Percentiles rank a stretch among this genome's conserved stretches.
Evolutionary conservation across 2,888 invertebrate genomes (phyloP).

Genomic region (Napeogenes sylphis): DNA sequence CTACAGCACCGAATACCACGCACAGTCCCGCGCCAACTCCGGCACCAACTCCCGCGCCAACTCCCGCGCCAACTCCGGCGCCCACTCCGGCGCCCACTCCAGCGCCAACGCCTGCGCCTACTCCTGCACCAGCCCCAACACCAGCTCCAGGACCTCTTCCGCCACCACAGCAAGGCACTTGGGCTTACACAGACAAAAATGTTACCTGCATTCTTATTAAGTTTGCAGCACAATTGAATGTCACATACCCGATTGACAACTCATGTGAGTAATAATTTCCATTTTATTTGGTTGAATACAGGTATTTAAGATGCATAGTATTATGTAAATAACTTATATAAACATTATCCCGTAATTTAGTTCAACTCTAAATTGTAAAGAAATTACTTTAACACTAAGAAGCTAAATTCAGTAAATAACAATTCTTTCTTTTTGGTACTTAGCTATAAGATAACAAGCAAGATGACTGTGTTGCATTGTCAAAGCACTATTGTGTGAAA

Average conservation of each 20-base stretch:
- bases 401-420: too few species aligned
- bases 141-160: constrained; percentile 49
- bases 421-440: too few species aligned
- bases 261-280: constrained; percentile 47
- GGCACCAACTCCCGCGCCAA: constrained; percentile 19
- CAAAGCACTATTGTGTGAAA: too few species aligned
- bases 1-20: constrained; percentile 36
- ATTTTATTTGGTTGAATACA: constrained; percentile 10
- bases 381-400: not conserved
- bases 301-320: not conserved
- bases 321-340: not conserved
- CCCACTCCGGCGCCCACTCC: constrained; percentile 35
- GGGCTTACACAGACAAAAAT: constrained; percentile 52
- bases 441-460: too few species aligned
- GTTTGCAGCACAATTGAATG: constrained; percentile 82
- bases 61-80: constrained; percentile 9
- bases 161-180: constrained; percentile 53
- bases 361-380: too few species aligned
- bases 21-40: not conserved
- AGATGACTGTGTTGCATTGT: too few species aligned
- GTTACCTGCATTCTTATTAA: constrained; percentile 80
- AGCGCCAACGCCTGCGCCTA: constrained; percentile 45
- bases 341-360: too few species aligned
- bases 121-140: constrained; percentile 63
- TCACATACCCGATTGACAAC: constrained; percentile 65